Conservation (phyloP, 2,113 vertebrate genomes). For the Actenoides hombroni region DNA sequence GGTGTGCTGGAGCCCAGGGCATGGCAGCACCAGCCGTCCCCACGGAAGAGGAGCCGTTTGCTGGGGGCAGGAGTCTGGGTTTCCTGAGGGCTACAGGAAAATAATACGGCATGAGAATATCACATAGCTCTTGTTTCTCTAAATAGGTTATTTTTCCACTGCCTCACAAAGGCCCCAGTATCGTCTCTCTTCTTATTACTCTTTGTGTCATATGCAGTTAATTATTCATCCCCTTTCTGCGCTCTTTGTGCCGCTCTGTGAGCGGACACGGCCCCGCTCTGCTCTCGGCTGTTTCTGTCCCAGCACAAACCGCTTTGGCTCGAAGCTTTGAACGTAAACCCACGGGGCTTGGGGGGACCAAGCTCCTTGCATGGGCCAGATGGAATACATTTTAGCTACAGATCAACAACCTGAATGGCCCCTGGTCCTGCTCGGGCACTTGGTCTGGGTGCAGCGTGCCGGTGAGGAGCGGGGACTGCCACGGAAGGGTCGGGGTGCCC, state of each 20-base stretch:
- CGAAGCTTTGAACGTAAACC: accelerated
- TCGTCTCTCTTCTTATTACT: conserved; percentile 54
- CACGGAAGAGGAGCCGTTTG: not conserved
- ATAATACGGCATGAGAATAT: conserved; percentile 46
- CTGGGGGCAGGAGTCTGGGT: not conserved
- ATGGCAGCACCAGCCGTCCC: not conserved
- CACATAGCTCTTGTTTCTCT: conserved; percentile 51
- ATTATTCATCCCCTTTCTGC: conserved; percentile 66
- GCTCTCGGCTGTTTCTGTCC: not conserved
- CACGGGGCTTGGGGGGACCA: accelerated
- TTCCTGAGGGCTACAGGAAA: conserved; percentile 39
- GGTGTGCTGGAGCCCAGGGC: not conserved
- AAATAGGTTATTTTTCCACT: conserved; percentile 65
- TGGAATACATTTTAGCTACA: not conserved
- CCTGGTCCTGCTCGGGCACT: not conserved
- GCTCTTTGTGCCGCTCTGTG: not conserved
- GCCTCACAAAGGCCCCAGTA: conserved; percentile 53
- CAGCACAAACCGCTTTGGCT: accelerated
- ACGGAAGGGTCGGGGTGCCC: not conserved
- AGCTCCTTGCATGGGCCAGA: accelerated
- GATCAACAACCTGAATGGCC: not conserved
- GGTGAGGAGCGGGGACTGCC: not conserved
- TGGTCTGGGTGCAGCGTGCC: accelerated
- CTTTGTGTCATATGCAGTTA: conserved; percentile 49
- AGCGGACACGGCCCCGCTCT: not conserved